Base-by-base conservation (phyloP, 2,113 vertebrate species). In the Leptosomus discolor region DNA sequence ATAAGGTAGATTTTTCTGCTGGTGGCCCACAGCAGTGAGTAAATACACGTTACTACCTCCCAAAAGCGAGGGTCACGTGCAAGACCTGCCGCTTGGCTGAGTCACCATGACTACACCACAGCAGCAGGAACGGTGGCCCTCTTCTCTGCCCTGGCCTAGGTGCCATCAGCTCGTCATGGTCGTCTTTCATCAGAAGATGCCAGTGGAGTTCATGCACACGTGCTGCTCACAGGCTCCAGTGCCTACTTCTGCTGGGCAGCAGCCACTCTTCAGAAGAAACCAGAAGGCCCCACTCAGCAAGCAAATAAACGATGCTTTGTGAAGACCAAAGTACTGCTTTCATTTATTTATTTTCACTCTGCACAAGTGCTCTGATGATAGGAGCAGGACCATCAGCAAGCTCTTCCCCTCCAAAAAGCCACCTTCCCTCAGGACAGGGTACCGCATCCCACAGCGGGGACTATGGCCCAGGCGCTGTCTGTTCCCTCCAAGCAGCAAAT, bases 121-220 rank as follows among this genome's bases (percentile, higher is more conserved):
- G 34, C 2, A 6, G 50, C 26, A 88, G 53, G 23, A 58, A 16
- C 0, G 0, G 88, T 64, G 77, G 67, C 69, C 77, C 89, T 94
- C 94, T 77, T 65, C 6, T 84, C 83, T 79, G 88, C 85, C 91
- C 93, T 92, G 88, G 76, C 95, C 91, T 92, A 96, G 87, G 57
- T 93, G 92, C 92, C 64, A 48, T 93, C 63, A 43, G 87, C 91
- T 96, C 83, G n/a, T 96, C 92, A 68, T 36, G 69, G 94, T 64
- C 95, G 61, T 90, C 96, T 95, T 96, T 94, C 91, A 94, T 93
- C 96, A 94, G 95, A 93, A 97, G 91, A 83, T 90, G 94, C 76
- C 94, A 95, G 4, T 82, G 91, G 71, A 97, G 88, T 91, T 97
- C 92, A 56, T 37, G 22, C 46, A 84, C 67, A 88, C 1, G 1